Evolutionary conservation across 2,113 vertebrate species (phyloP).

Genomic region (Dinomys branickii): DNA sequence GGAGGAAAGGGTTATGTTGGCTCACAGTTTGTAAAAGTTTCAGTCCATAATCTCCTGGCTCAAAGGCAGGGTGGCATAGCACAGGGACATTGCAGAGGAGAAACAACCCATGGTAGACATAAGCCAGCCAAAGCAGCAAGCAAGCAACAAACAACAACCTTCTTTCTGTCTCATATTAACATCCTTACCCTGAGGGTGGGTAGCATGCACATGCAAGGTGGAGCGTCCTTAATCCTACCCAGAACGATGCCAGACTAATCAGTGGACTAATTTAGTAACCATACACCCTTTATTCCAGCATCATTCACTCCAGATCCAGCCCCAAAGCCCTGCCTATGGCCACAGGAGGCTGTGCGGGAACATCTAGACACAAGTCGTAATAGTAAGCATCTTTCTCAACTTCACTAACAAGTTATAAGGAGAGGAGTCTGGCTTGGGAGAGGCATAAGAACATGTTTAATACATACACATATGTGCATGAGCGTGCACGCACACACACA

Average conservation of each 20-base stretch:
- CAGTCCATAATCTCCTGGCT: not conserved
- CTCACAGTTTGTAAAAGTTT: not conserved
- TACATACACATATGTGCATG: not conserved
- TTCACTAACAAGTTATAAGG: conserved; percentile 42
- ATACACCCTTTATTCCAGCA: not conserved
- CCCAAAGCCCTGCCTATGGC: not conserved
- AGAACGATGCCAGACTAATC: not conserved
- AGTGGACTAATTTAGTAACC: not conserved
- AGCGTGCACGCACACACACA: not conserved
- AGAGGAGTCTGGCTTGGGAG: not conserved
- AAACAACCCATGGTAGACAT: not conserved
- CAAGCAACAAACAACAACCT: not conserved
- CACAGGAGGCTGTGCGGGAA: not conserved
- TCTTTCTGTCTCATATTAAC: not conserved
- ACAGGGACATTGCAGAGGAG: not conserved
- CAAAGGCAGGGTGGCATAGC: not conserved
- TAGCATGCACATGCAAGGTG: not conserved
- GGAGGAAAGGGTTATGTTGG: not conserved
- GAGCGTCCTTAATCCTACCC: not conserved
- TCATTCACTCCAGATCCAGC: not conserved
- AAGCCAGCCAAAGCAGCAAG: not conserved
- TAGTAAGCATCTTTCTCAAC: not conserved
- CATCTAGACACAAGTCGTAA: not conserved
- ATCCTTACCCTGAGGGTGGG: not conserved
- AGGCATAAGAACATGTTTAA: conserved; percentile 28